Percentiles rank a stretch among this genome's conserved stretches.
These are phyloP conservation scores for Phorcus lineatus DNA, from an alignment of 2,888 invertebrate species.

Conservation along the genomic window DNA sequence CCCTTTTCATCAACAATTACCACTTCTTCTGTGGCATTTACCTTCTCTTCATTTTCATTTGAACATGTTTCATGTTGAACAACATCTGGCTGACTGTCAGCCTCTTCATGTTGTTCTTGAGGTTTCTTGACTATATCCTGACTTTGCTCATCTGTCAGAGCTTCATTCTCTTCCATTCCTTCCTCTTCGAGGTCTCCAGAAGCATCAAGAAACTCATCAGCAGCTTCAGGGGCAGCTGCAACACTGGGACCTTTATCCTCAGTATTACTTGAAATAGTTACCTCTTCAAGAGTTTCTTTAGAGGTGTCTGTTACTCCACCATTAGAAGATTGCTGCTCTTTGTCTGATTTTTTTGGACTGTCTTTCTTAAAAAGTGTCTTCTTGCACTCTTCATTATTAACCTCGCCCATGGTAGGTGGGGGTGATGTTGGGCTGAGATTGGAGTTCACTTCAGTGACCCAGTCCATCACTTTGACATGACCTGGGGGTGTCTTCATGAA, in stretches of 20 bases:
- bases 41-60: neutral
- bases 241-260: neutral
- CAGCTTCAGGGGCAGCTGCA: conserved; percentile 15
- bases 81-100: too few species aligned
- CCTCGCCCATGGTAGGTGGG: conserved; percentile 12
- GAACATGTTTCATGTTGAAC: neutral
- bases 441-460: conserved; percentile 44
- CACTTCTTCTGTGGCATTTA: neutral
- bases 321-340: neutral
- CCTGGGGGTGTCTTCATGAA: conserved; percentile 58
- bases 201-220: conserved; percentile 5
- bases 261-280: neutral
- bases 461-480: conserved; percentile 55
- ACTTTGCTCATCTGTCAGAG: neutral
- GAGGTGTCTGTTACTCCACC: neutral
- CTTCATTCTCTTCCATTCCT: neutral
- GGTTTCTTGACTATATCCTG: too few species aligned
- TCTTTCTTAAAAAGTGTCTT: neutral
- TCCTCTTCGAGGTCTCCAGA: neutral
- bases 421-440: conserved; percentile 36
- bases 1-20: neutral
- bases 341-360: neutral
- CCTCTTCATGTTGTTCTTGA: too few species aligned
- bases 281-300: neutral
- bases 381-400: conserved; percentile 8